phyloP scores from a whole-genome alignment of 1,140 invertebrate genomes.

The Cylas formicarius region DNA sequence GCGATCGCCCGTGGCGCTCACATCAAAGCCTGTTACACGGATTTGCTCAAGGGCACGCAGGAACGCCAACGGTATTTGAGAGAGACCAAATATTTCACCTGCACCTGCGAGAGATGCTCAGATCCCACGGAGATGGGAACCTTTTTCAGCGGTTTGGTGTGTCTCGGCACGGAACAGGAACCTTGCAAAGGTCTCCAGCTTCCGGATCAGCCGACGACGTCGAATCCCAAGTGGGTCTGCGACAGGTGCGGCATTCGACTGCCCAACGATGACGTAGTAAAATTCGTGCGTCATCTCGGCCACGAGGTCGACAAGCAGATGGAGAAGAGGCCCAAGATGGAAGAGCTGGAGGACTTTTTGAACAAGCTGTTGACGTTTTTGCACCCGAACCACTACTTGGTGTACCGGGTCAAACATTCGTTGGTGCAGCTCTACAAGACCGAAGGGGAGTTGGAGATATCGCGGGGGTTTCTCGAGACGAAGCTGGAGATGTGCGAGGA shows the following conservation, averaged over 20 bases:
- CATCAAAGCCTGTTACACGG: conserved; percentile 67
- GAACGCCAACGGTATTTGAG: conserved; percentile 53
- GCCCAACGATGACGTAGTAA: conserved; percentile 49
- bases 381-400: conserved; percentile 56
- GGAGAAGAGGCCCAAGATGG: conserved; percentile 43
- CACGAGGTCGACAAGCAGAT: conserved; percentile 53
- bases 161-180: conserved; percentile 45
- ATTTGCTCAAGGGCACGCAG: conserved; percentile 57
- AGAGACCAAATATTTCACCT: conserved; percentile 58
- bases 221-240: conserved; percentile 55
- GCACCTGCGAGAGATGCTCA: conserved; percentile 52
- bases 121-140: conserved; percentile 58
- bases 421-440: conserved; percentile 58
- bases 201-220: conserved; percentile 54
- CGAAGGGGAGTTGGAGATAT: conserved; percentile 28
- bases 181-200: conserved; percentile 43
- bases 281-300: conserved; percentile 52
- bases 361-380: conserved; percentile 57
- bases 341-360: conserved; percentile 55
- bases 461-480: conserved; percentile 48
- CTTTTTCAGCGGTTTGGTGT: conserved; percentile 49
- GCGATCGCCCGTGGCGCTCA: conserved; percentile 62
- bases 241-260: conserved; percentile 50
- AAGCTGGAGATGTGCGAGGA: conserved; percentile 60
- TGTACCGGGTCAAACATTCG: conserved; percentile 59